Evolutionary conservation across 2,888 invertebrate genomes (phyloP), one percentile per base, ranked within the genome.

Genomic region (Gari tellinella): DNA sequence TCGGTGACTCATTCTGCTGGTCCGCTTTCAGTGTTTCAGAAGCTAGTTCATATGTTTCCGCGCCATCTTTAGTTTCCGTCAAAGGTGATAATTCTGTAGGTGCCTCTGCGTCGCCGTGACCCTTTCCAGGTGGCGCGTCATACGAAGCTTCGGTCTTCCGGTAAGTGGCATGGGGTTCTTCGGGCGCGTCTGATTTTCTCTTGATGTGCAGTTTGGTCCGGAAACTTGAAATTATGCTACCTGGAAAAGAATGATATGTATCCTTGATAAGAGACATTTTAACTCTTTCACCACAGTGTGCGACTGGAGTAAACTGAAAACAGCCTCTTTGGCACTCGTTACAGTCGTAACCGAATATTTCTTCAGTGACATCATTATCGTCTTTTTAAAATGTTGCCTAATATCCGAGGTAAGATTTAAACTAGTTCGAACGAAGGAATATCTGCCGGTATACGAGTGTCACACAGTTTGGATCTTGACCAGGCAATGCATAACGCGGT

Each of bases 131-230:
- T 37, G 55, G 23, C 21, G 48, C 23, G 17, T 61, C 61, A 31
- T 31, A 31, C 5, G 31, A 31, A 10, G 31, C 5, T 38, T 63
- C 70, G 21, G 72, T 72, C 65, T 72, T 72, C 46, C 72, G 56
- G 62, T 77, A 72, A 40, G 58, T 56, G 37, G 77, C 72, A 23
- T 66, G 52, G 37, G 61, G 21, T 21, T 56, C 61, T 40, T 58
- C 55, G 43, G 52, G 14, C 10, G 63, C 46, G 17, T 46, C 26
- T 1, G 57, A 21, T 49, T 62, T 65, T 23, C 53, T 53, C 65
- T 55, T 48, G 41, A 77, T 72, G 62, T 65, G 64, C 48, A 77
- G 61, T 56, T 70, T 78, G 23, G 64, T 55, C 40, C 78, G 78
- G 70, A 78, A 78, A 48, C 73, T 67, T 17, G 63, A 48, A 21